Evolutionary conservation across 2,888 invertebrate genomes (phyloP), one percentile per base, ranked within the genome.

Genomic region (Ichneumoninae sp.): DNA sequence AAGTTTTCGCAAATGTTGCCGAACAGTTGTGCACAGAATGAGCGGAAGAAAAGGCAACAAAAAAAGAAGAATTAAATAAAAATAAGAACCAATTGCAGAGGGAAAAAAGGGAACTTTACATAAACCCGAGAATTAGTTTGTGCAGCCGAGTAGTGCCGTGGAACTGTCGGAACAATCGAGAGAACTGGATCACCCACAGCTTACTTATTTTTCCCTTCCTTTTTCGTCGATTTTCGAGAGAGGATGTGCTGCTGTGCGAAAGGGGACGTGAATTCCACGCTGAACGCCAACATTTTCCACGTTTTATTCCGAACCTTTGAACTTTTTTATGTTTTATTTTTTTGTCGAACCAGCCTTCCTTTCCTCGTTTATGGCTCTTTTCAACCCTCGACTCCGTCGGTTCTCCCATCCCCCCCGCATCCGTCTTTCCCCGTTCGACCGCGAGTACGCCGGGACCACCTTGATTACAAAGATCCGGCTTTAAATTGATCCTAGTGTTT

Each of bases 391-490:
- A 68, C 36, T 62, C 78, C 16, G 62, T 62, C 13, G 10, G 36
- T n/a, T 52, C 13, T 22, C 72, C 26, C 62, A 36, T 47, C 33
- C 52, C 26, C 19, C 30, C 66, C n/a, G 47, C 30, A 16, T 40
- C 30, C 19, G 57, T 82, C 66, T 70, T 57, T 82, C 54, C 36
- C 44, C 65, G 80, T 83, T 84, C 80, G 72, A 54, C 54, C 69
- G 84, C 71, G 75, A 87, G 86, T 86, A 89, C 89, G 89, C 86
- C 75, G 79, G 88, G 87, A 89, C 89, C 89, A 82, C 91, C 90
- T 92, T 93, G 93, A 93, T 93, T 93, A 92, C 92, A 91, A 91
- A 92, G 92, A 93, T 93, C 91, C 89, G 91, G 92, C 92, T 91
- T 93, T 90, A 92, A 93, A 93, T 91, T 90, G 91, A 91, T 90